Conservation (phyloP, 2,888 invertebrate species). For the Aquatica leii region DNA sequence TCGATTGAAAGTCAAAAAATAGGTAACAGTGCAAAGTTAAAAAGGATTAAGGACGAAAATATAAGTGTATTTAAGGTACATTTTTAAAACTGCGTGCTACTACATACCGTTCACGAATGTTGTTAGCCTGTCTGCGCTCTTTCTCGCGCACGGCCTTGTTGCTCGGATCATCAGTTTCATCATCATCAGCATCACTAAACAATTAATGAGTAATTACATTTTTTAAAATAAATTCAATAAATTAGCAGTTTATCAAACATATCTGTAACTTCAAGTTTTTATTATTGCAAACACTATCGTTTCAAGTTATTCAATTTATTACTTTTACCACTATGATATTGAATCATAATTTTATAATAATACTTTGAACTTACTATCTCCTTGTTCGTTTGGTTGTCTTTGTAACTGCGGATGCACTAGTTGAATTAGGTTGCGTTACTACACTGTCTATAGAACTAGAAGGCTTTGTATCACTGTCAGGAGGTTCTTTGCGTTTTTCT, state of each 20-base stretch:
- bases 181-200: conserved; percentile 84
- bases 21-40: background rate
- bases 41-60: too few species aligned
- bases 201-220: conserved; percentile 63
- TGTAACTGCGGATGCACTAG: conserved; percentile 61
- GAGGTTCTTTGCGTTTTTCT: conserved; percentile 87
- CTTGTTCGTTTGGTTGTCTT: conserved; percentile 74
- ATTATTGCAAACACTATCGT: background rate
- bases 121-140: conserved; percentile 96
- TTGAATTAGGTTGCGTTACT: conserved; percentile 64
- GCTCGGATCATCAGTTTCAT: conserved; percentile 83
- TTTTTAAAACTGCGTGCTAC: conserved; percentile 57
- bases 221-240: conserved; percentile 7
- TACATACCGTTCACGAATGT: conserved; percentile 93
- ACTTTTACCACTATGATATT: background rate
- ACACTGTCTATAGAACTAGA: conserved; percentile 66
- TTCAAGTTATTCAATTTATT: conserved; percentile 1
- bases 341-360: background rate
- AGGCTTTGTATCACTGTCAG: conserved; percentile 73
- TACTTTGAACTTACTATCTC: conserved; percentile 74
- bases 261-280: background rate
- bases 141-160: conserved; percentile 93
- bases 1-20: background rate
- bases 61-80: background rate
- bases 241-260: conserved; percentile 31